Percentiles rank a stretch among this genome's conserved stretches.
These are phyloP conservation scores for Pollenia amentaria DNA, from an alignment of 2,888 invertebrate genomes.

Conservation along the genomic window DNA sequence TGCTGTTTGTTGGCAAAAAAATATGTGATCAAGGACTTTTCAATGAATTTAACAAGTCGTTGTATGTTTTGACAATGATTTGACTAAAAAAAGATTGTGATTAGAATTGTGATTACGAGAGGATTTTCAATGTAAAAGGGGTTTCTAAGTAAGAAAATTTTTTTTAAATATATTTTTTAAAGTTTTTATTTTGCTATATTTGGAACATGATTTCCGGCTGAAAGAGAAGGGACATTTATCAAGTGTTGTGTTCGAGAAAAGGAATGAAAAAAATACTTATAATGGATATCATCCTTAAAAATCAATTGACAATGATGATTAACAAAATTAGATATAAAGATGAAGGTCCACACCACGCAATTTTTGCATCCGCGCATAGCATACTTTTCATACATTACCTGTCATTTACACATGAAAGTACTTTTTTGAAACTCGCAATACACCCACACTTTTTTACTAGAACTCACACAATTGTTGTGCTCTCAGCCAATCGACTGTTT, in stretches of 20 bases:
- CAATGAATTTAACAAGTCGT: slow-evolving; percentile 37
- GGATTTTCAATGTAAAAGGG: slow-evolving; percentile 45
- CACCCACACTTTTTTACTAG: no score
- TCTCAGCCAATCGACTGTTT: no score
- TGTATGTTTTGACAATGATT: slow-evolving; percentile 63
- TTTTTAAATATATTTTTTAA: slow-evolving; percentile 14
- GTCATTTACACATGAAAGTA: no score
- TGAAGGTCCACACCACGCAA: no score
- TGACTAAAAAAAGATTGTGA: slow-evolving; percentile 68
- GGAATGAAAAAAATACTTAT: not conserved
- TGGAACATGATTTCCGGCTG: slow-evolving; percentile 48
- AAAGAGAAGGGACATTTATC: slow-evolving; percentile 45
- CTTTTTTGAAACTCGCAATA: no score
- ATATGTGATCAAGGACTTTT: not conserved
- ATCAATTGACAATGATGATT: not conserved
- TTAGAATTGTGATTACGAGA: slow-evolving; percentile 69
- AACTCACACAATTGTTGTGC: no score
- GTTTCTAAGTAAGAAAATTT: not conserved
- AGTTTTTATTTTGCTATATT: not conserved
- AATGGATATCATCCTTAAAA: not conserved
- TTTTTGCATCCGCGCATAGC: no score
- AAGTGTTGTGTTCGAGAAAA: slow-evolving; percentile 9
- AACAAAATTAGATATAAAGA: not conserved
- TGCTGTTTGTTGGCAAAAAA: not conserved
- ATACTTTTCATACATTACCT: no score